phyloP scores from a whole-genome alignment of 30 jellyfish, hydroid and myxozoan species.

The Aurelia sp. region DNA sequence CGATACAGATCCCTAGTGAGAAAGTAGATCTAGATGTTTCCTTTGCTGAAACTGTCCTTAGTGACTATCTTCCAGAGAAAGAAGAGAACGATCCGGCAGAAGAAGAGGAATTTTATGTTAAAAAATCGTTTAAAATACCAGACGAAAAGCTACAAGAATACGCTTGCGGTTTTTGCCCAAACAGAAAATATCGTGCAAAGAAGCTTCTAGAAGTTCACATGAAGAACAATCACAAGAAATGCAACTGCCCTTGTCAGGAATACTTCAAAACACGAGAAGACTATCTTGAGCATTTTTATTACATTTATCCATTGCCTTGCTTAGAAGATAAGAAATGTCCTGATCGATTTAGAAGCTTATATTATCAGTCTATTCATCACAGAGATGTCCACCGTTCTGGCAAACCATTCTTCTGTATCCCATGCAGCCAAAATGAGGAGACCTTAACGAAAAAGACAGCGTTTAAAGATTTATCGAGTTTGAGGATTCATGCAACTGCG shows the following conservation, averaged over 20 bases:
- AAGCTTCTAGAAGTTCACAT: constrained; percentile 73
- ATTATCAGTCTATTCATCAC: constrained; percentile 83
- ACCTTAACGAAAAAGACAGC: neutral
- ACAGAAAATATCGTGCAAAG: constrained; percentile 52
- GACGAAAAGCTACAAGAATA: constrained; percentile 5
- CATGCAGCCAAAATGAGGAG: constrained; percentile 48
- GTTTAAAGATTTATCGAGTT: constrained; percentile 60
- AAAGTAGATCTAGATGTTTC: neutral
- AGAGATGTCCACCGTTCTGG: constrained; percentile 56
- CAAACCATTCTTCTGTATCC: constrained; percentile 78
- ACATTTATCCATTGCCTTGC: constrained; percentile 79
- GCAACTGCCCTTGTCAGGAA: constrained; percentile 85
- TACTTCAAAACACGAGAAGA: constrained; percentile 81
- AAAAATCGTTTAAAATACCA: neutral
- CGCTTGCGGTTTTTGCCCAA: constrained; percentile 68
- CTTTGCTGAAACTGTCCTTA: too few species aligned
- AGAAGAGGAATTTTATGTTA: neutral
- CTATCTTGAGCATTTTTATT: constrained; percentile 79
- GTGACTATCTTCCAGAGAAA: neutral
- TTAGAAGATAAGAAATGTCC: constrained; percentile 84
- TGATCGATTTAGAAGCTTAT: constrained; percentile 83
- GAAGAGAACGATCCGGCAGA: neutral
- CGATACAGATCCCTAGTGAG: neutral
- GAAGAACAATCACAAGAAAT: constrained; percentile 76
- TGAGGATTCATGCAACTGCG: constrained; percentile 62